phyloP scores from a whole-genome alignment of 2,113 vertebrate species.

The Dasypus novemcinctus region DNA sequence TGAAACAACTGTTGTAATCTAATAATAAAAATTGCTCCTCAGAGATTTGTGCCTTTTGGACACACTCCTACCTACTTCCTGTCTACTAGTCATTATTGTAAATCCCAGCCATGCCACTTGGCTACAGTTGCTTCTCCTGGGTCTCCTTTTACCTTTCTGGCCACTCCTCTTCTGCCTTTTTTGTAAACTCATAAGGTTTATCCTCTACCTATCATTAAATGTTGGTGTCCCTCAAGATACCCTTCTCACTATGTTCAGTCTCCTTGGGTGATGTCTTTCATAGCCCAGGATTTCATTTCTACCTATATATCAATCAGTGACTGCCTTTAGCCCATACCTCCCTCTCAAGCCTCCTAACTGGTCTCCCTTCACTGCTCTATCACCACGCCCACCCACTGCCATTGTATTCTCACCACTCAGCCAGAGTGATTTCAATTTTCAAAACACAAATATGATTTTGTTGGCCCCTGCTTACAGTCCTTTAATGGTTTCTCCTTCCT shows the following conservation, averaged over 20 bases:
- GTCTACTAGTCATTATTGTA: background rate
- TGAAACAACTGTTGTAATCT: background rate
- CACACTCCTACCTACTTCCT: background rate
- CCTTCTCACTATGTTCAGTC: background rate
- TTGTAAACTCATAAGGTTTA: background rate
- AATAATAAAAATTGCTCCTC: background rate
- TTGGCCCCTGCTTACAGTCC: background rate
- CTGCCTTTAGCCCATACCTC: background rate
- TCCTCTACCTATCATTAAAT: background rate
- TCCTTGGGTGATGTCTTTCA: background rate
- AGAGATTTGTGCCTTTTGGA: background rate
- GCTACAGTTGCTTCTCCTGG: background rate
- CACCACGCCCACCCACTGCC: accelerated
- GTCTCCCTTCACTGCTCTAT: background rate
- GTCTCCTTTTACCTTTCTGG: background rate
- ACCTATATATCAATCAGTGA: background rate
- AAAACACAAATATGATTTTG: background rate
- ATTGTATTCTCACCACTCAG: background rate
- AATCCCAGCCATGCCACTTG: background rate
- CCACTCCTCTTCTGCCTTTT: background rate
- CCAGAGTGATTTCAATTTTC: background rate
- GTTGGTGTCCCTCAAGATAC: background rate
- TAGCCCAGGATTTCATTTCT: background rate
- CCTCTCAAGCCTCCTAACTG: background rate
- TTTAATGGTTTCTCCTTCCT: background rate